Evolutionary conservation across 2,797 vertebrate genomes (phyloP), one percentile per base, ranked within the genome.

Genomic region (Gobionotothen gibberifrons): DNA sequence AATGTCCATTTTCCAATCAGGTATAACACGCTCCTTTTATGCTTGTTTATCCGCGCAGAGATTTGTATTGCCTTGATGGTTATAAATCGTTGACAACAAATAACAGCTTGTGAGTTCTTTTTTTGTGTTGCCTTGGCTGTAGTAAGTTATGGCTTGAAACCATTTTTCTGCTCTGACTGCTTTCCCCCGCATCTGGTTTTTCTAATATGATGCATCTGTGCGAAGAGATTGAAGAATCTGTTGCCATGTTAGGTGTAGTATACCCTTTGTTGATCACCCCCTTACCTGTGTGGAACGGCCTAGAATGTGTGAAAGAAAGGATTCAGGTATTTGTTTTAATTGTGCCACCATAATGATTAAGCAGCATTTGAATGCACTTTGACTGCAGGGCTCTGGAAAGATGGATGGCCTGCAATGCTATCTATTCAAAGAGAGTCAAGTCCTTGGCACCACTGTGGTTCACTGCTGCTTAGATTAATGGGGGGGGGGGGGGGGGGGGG

Each of bases 241-340:
- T 82, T 88, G 81, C 81, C 81, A 68, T 88, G 87, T 87, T 78
- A 85, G 91, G 83, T 85, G 79, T 92, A 93, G 92, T 89, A 89
- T 72, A 82, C 80, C 82, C 83, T 85, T 87, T 58, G 70, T 69
- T 92, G 85, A 92, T 94, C 85, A 84, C 69, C 71, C 71, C 67
- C 69, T 56, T 78, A 90, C 79, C 91, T 84, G 69, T 63, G 67
- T 69, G 64, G 76, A 82, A 49, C 49, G 57, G 74, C 73, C 55
- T 59, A 69, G 88, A 92, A 92, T 89, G 73, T 79, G 73, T 68
- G 72, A 78, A 82, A 77, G 82, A 82, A 76, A 81, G 75, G 82
- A 90, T 77, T 68, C 74, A 84, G 81, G 90, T 87, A 90, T 94
- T 93, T 86, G 81, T 93, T 95, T 90, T 94, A 94, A 93, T 94